Percentiles rank a stretch among this genome's conserved stretches.
phyloP scores from a whole-genome alignment of 2,797 vertebrate genomes.

The Jordanella pulchra region DNA sequence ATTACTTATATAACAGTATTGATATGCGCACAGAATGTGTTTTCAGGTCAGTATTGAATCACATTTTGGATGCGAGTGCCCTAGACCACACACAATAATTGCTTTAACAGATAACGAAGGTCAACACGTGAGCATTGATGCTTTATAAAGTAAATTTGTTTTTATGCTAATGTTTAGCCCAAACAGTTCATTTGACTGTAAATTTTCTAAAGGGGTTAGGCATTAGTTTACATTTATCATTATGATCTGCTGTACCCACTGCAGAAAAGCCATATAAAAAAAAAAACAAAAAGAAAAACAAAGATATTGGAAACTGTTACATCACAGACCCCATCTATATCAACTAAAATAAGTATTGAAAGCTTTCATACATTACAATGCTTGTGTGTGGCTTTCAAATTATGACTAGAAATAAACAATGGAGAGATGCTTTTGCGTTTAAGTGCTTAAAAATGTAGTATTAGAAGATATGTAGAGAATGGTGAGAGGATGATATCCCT shows the following conservation, averaged over 20 bases:
- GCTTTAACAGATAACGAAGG: not conserved
- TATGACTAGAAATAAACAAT: not conserved
- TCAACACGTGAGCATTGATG: not conserved
- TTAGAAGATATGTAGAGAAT: too few species aligned
- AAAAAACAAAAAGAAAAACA: not conserved
- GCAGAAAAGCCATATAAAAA: too few species aligned
- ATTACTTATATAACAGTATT: slow-evolving; percentile 8
- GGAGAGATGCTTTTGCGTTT: not conserved
- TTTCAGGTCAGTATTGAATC: slow-evolving; percentile 15
- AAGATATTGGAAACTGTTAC: not conserved
- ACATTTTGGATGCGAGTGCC: slow-evolving; percentile 1
- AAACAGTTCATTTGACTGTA: not conserved
- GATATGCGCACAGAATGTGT: slow-evolving; percentile 5
- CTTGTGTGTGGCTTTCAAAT: not conserved
- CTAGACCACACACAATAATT: not conserved
- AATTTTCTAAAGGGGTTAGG: not conserved
- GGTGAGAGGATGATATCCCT: not conserved
- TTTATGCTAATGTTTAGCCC: not conserved
- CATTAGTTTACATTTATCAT: not conserved
- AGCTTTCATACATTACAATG: not conserved
- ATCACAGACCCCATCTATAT: not conserved
- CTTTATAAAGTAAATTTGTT: not conserved
- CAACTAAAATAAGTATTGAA: not conserved
- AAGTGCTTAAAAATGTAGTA: not conserved
- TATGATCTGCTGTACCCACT: not conserved